A percentile compares a stretch with the other conserved stretches of the same genome.
Evolutionary conservation across 2,113 vertebrate species (phyloP).

Genomic region (Peucedramus taeniatus): DNA sequence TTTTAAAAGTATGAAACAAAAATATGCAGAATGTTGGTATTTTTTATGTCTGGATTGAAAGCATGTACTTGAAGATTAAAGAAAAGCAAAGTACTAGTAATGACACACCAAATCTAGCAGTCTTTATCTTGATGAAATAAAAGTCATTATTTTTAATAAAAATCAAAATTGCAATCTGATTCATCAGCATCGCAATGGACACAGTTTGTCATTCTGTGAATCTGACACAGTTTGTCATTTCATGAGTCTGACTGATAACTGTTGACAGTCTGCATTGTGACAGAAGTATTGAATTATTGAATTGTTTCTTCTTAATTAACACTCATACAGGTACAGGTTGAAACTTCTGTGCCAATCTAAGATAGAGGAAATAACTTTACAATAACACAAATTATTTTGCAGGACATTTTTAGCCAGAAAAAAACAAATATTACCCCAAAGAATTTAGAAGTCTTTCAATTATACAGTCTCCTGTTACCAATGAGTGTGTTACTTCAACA

Average conservation of each 20-base stretch:
- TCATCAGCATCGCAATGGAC: not conserved
- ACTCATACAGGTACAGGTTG: not conserved
- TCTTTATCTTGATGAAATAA: not conserved
- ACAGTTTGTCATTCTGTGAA: not conserved
- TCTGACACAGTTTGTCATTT: not conserved
- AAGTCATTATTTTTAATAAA: not conserved
- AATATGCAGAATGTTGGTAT: not conserved
- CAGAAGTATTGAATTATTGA: not conserved
- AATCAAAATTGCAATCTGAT: not conserved
- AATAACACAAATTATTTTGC: not conserved
- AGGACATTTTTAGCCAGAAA: not conserved
- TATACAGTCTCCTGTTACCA: not conserved
- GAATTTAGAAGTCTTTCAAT: not conserved
- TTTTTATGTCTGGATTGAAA: not conserved
- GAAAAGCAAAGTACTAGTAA: not conserved
- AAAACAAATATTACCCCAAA: not conserved
- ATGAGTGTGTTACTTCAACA: not conserved
- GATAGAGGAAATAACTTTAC: not conserved
- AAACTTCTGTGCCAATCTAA: not conserved
- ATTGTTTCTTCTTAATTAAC: not conserved
- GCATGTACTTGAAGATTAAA: not conserved
- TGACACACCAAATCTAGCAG: not conserved
- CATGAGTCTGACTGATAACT: not conserved
- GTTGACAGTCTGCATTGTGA: not conserved
- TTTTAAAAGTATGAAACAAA: not conserved